Conservation (phyloP, 2,888 invertebrate genomes). For the Agrochola circellaris region DNA sequence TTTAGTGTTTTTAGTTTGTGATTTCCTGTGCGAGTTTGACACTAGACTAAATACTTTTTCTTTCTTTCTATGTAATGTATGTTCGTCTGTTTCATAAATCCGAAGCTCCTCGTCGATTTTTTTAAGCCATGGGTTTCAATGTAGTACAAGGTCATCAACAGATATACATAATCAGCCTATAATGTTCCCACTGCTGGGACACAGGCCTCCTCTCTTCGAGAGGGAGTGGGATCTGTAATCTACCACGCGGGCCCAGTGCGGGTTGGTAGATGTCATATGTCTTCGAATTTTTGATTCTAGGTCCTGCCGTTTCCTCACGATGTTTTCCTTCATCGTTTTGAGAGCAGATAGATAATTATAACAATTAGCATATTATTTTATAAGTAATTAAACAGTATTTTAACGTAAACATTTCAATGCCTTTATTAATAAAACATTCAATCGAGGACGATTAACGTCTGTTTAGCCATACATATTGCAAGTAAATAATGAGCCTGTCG, state of each 20-base stretch:
- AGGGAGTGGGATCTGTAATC: no score
- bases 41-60: no score
- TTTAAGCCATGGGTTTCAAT: not conserved
- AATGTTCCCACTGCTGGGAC: no score
- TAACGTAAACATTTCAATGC: slow-evolving; percentile 3
- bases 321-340: no score
- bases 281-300: no score
- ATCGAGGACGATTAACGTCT: slow-evolving; percentile 33
- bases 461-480: slow-evolving; percentile 29
- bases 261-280: no score
- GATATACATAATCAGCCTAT: not conserved
- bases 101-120: not conserved
- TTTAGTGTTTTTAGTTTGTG: no score
- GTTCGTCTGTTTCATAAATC: not conserved
- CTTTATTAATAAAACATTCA: slow-evolving; percentile 17
- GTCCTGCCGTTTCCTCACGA: no score
- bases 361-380: slow-evolving; percentile 1
- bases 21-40: no score
- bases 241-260: no score
- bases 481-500: slow-evolving; percentile 30
- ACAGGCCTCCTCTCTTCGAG: no score
- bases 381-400: slow-evolving; percentile 16
- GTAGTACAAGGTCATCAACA: not conserved
- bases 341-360: not conserved
- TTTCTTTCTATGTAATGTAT: no score